phyloP scores from a whole-genome alignment of 2,888 invertebrate genomes.

The Tetranychus truncatus region DNA sequence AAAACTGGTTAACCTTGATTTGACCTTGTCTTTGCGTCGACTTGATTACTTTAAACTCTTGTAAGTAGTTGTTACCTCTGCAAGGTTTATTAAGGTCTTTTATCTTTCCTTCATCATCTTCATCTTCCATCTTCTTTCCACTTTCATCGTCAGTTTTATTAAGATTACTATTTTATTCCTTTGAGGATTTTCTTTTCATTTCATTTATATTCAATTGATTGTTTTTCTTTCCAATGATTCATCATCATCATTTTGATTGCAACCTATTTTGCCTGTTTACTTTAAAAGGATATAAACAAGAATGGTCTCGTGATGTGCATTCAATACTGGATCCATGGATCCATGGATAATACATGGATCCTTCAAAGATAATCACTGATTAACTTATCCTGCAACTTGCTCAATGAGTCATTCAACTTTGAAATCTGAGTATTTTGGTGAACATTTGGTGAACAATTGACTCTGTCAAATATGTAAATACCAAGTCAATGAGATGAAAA shows the following conservation, averaged over 20 bases:
- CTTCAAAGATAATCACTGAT: no score
- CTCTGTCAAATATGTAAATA: no score
- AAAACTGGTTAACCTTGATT: neutral
- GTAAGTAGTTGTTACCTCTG: neutral
- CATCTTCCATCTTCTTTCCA: neutral
- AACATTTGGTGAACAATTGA: no score
- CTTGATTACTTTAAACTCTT: neutral
- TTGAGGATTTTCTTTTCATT: neutral
- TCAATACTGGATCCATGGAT: no score
- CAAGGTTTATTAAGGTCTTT: neutral
- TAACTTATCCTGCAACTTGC: no score
- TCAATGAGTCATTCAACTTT: no score
- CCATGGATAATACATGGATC: no score
- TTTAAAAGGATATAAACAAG: no score
- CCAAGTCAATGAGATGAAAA: no score
- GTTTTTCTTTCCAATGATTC: neutral
- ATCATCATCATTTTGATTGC: neutral
- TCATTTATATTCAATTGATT: neutral
- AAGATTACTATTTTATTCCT: neutral
- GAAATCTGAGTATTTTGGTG: no score
- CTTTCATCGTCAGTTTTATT: neutral
- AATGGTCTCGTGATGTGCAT: no score
- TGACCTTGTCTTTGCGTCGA: neutral
- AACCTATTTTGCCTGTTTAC: no score
- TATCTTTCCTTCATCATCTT: neutral